Conservation (phyloP, 2,888 invertebrate species). For the Mesorhabditis spiculigera region DNA sequence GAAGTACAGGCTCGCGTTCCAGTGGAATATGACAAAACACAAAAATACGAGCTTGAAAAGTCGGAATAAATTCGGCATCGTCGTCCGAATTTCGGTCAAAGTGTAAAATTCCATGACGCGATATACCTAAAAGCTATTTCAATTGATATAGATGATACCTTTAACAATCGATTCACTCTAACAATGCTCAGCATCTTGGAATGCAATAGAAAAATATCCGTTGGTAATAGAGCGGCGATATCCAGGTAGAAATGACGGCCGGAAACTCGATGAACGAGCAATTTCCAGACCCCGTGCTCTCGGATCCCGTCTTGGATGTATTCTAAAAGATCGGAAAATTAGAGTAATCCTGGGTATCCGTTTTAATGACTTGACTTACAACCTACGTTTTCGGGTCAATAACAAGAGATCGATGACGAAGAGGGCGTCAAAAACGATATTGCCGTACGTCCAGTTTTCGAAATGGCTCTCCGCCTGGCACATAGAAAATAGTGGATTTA, state of each 20-base stretch:
- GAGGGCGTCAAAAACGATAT: conserved; percentile 43
- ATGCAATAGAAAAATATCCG: conserved; percentile 62
- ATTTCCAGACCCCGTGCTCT: conserved; percentile 57
- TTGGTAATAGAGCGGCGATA: conserved; percentile 60
- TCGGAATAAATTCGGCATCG: conserved; percentile 59
- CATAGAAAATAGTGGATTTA: conserved; percentile 4
- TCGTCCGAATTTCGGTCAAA: conserved; percentile 59
- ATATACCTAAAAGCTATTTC: conserved; percentile 24
- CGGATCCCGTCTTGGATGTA: conserved; percentile 61
- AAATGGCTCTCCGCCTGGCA: conserved; percentile 16
- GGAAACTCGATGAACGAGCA: conserved; percentile 58
- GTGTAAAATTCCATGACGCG: conserved; percentile 58
- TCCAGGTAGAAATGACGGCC: conserved; percentile 58
- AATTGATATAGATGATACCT: conserved; percentile 15
- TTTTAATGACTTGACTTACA: neutral
- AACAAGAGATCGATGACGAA: conserved; percentile 49
- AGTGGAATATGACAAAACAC: conserved; percentile 85
- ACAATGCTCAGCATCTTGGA: conserved; percentile 58
- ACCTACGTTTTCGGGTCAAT: conserved; percentile 37
- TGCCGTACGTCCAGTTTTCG: conserved; percentile 36
- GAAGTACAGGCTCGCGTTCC: conserved; percentile 91
- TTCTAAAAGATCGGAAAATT: conserved; percentile 16
- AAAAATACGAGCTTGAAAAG: conserved; percentile 71
- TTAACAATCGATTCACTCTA: conserved; percentile 51
- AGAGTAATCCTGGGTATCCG: neutral